These are phyloP conservation scores for Pogonomyrmex barbatus DNA, from an alignment of 1,140 invertebrate species.

Conservation along the genomic window DNA sequence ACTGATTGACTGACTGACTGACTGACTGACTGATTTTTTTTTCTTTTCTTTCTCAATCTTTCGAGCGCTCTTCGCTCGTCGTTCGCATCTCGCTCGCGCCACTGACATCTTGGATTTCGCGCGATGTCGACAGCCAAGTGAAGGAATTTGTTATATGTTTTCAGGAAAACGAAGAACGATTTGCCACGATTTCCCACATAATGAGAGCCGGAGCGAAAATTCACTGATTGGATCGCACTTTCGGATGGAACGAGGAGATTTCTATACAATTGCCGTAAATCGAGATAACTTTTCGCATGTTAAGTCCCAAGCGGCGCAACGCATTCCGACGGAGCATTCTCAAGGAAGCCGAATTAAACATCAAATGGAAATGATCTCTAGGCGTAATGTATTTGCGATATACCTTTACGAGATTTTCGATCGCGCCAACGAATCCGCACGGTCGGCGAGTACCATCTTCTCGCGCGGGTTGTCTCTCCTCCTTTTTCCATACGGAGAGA, in stretches of 20 bases:
- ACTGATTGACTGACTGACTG: conserved; percentile 49
- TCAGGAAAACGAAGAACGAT: conserved; percentile 34
- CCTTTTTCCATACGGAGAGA: not conserved
- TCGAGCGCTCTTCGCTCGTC: conserved; percentile 10
- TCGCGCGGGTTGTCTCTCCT: conserved; percentile 31
- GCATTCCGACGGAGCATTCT: not conserved
- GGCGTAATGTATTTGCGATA: conserved; percentile 18
- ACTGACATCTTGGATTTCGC: conserved; percentile 41
- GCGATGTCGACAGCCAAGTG: conserved; percentile 49
- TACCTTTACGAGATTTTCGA: conserved; percentile 21
- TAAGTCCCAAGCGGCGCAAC: not conserved
- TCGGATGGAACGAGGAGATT: not conserved
- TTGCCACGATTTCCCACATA: conserved; percentile 6
- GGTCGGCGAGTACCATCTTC: conserved; percentile 33
- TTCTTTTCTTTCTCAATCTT: conserved; percentile 38
- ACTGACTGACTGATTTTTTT: conserved; percentile 70
- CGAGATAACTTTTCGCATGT: conserved; percentile 15
- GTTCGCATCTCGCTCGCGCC: not conserved
- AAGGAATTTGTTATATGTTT: conserved; percentile 60
- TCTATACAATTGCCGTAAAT: not conserved
- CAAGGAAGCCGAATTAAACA: conserved; percentile 21
- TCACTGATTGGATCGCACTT: conserved; percentile 47
- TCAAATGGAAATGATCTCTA: conserved; percentile 18
- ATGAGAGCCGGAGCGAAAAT: conserved; percentile 39
- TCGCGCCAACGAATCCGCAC: conserved; percentile 30